Evolutionary conservation across 2,797 vertebrate species (phyloP), one percentile per base, ranked within the genome.

Genomic region (Lophotriccus pileatus): DNA sequence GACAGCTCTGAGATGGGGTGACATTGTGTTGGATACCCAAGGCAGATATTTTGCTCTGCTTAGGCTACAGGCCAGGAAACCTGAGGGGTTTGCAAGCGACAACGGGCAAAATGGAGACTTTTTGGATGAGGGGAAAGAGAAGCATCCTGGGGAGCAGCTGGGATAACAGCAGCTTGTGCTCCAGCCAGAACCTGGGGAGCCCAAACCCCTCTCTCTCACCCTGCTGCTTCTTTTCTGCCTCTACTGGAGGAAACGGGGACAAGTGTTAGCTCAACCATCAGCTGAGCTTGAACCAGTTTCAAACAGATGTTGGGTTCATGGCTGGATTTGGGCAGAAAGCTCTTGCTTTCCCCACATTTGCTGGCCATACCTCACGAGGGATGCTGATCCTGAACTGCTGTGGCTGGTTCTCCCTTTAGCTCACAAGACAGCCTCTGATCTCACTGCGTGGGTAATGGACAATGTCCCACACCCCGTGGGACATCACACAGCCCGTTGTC

Each of bases 241-340:
- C 47, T 75, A 32, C 28, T 9, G 4, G 46, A 87, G 75, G 78
- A 89, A 91, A 43, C 0, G 5, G 76, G 55, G 82, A 85, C 52
- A 44, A 86, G 49, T 0, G 23, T 69, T 56, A 10, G 37, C 90
- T 85, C 56, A 60, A 10, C 43, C 2, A 0, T 68, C 63, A 72
- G 75, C 88, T 15, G 46, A 63, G 87, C 19, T 50, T n/a, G 13
- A 60, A 74, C 80, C 83, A 1, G 47, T 94, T 80, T 63, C 90
- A 68, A 73, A 67, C 78, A 92, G 82, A 92, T 87, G 92, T 68
- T 56, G 59, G 58, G 73, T 27, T 39, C 9, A 6, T 9, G 64
- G 67, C 93, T 90, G 86, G 90, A 62, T 94, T 73, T 44, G 74
- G 77, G 92, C 90, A 95, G 94, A 88, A 86, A 75, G 41, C 70